Evolutionary conservation across 2,888 invertebrate genomes (phyloP).

Genomic region (Cheilosia impressa): DNA sequence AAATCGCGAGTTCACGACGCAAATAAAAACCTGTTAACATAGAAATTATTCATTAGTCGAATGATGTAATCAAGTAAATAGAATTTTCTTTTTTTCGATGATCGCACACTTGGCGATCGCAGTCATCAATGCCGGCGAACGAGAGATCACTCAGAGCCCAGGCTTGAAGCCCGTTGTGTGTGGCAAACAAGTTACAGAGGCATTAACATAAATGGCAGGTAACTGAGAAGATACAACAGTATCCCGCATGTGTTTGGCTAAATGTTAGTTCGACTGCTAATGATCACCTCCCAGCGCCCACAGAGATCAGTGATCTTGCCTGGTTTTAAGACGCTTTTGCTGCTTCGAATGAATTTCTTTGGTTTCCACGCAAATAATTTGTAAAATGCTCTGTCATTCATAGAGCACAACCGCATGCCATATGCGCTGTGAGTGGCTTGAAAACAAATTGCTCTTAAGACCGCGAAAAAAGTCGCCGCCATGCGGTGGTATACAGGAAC

Average conservation of each 20-base stretch:
- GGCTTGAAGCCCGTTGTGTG: conserved; percentile 27
- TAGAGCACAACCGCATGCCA: conserved; percentile 28
- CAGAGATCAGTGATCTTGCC: conserved; percentile 46
- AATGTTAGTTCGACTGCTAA: conserved; percentile 53
- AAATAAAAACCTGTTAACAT: conserved; percentile 68
- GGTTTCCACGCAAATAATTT: conserved; percentile 43
- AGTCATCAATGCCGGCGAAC: conserved; percentile 34
- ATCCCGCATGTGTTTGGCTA: conserved; percentile 18
- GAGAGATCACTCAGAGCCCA: conserved; percentile 45
- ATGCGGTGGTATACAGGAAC: conserved; percentile 22
- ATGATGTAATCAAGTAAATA: conserved; percentile 74
- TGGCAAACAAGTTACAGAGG: conserved; percentile 56
- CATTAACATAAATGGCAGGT: conserved; percentile 55
- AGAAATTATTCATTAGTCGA: conserved; percentile 70
- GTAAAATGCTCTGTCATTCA: conserved; percentile 46
- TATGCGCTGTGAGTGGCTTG: not conserved
- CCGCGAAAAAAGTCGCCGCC: conserved; percentile 12
- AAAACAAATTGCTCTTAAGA: conserved; percentile 24
- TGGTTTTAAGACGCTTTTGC: conserved; percentile 11
- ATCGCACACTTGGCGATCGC: conserved; percentile 31
- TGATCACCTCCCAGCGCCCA: conserved; percentile 60
- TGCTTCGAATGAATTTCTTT: conserved; percentile 19
- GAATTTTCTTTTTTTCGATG: conserved; percentile 61
- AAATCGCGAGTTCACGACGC: conserved; percentile 15
- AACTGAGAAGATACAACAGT: conserved; percentile 31